Evolutionary conservation across 2,888 invertebrate genomes (phyloP).

Genomic region (Drosophila mercatorum): DNA sequence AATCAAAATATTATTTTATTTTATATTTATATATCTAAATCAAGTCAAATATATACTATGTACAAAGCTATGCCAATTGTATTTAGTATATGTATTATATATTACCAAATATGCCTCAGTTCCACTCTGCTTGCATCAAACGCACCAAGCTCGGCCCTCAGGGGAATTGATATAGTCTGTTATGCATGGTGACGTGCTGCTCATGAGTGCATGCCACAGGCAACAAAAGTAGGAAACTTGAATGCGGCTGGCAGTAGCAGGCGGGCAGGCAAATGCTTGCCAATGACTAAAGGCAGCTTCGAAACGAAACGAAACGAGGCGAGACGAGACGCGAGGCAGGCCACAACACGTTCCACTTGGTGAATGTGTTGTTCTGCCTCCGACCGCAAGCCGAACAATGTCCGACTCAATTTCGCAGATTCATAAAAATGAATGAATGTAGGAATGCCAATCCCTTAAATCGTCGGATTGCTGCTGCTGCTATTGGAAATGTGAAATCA

Average conservation of each 20-base stretch:
- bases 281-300: constrained; percentile 38
- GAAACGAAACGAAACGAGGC: constrained; percentile 24
- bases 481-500: constrained; percentile 78
- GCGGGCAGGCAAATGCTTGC: constrained; percentile 30
- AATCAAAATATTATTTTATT: too few species aligned
- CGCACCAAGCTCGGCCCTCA: background rate
- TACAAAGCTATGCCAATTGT: too few species aligned
- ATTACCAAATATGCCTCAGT: background rate
- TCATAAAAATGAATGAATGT: constrained; percentile 77
- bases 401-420: constrained; percentile 76
- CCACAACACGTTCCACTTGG: constrained; percentile 47
- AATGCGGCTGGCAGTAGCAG: constrained; percentile 16
- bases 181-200: constrained; percentile 40
- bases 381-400: constrained; percentile 75
- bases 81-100: background rate
- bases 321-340: constrained; percentile 4
- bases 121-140: too few species aligned
- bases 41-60: too few species aligned
- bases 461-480: constrained; percentile 41
- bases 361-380: constrained; percentile 8
- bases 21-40: too few species aligned
- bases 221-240: constrained; percentile 9
- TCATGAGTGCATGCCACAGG: constrained; percentile 42
- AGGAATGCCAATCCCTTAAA: constrained; percentile 61
- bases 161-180: constrained; percentile 21